Percentiles rank a stretch among this genome's conserved stretches.
phyloP scores from a whole-genome alignment of 2,888 invertebrate genomes.

The Plagodis pulveraria region DNA sequence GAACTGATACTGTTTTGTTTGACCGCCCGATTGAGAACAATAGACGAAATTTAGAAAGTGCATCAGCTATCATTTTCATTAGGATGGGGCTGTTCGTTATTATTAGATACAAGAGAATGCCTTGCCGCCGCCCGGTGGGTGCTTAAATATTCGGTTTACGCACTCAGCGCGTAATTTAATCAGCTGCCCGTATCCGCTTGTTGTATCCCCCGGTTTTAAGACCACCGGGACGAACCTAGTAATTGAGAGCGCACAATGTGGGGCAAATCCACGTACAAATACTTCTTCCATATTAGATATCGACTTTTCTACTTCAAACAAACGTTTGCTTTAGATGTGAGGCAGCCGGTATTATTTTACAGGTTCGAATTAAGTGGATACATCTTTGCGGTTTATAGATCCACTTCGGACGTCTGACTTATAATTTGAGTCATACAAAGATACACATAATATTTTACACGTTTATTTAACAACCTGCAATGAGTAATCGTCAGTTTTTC shows the following conservation, averaged over 20 bases:
- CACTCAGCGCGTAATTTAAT: slow-evolving; percentile 66
- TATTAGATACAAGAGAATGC: slow-evolving; percentile 34
- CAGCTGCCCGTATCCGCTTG: slow-evolving; percentile 70
- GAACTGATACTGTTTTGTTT: slow-evolving; percentile 27
- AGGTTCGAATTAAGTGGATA: slow-evolving; percentile 33
- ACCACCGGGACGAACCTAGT: slow-evolving; percentile 45
- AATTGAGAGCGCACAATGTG: slow-evolving; percentile 26
- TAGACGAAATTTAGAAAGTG: slow-evolving; percentile 33
- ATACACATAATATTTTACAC: slow-evolving; percentile 1
- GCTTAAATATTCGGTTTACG: slow-evolving; percentile 41
- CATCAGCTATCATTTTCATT: slow-evolving; percentile 34
- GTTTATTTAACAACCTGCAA: slow-evolving; percentile 5
- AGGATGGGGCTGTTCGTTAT: slow-evolving; percentile 26
- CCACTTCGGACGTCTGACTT: slow-evolving; percentile 6
- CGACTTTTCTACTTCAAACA: too few relatives aligned
- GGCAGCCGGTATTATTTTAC: slow-evolving; percentile 11
- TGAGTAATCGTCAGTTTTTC: slow-evolving; percentile 27
- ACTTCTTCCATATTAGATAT: not conserved
- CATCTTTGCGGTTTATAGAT: slow-evolving; percentile 17
- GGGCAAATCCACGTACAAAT: slow-evolving; percentile 6
- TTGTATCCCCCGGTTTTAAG: slow-evolving; percentile 51
- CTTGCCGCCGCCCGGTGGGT: slow-evolving; percentile 27
- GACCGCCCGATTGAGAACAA: slow-evolving; percentile 31
- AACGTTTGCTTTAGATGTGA: not conserved
- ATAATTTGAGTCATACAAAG: slow-evolving; percentile 18